Conservation (phyloP, 2,113 vertebrate species). For the Arenaria interpres region DNA sequence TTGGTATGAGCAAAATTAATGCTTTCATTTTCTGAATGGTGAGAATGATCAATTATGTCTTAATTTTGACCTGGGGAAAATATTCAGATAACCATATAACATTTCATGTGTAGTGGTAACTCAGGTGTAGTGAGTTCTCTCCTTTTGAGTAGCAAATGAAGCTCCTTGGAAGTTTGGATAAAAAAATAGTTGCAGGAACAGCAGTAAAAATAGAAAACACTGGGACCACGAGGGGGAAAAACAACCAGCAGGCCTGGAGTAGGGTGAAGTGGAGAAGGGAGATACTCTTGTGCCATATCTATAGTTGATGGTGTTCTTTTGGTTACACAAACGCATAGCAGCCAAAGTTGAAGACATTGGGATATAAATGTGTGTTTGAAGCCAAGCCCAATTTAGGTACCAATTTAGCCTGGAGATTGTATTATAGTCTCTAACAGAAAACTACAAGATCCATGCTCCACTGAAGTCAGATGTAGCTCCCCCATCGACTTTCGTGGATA, state of each 20-base stretch:
- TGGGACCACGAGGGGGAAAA: background rate
- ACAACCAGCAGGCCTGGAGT: background rate
- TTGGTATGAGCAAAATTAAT: constrained; percentile 83
- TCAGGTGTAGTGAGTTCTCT: background rate
- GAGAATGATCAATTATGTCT: background rate
- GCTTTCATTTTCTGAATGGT: constrained; percentile 40
- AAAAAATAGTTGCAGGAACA: background rate
- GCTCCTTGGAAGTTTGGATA: background rate
- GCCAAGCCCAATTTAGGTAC: background rate
- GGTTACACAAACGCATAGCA: background rate
- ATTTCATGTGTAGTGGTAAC: background rate
- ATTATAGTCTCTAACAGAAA: background rate
- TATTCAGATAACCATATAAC: background rate
- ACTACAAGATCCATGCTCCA: background rate
- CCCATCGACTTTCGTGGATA: background rate
- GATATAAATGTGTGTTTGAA: background rate
- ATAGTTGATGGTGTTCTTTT: background rate
- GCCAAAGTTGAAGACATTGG: background rate
- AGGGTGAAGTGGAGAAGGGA: background rate
- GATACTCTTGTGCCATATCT: background rate
- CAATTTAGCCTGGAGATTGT: background rate
- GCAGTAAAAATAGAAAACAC: background rate
- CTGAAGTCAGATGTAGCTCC: background rate
- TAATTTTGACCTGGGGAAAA: background rate
- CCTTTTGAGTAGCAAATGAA: background rate